A percentile compares a stretch with the other conserved stretches of the same genome.
These are phyloP conservation scores for Perodicticus potto DNA, from an alignment of 2,797 vertebrate genomes.

Conservation along the genomic window DNA sequence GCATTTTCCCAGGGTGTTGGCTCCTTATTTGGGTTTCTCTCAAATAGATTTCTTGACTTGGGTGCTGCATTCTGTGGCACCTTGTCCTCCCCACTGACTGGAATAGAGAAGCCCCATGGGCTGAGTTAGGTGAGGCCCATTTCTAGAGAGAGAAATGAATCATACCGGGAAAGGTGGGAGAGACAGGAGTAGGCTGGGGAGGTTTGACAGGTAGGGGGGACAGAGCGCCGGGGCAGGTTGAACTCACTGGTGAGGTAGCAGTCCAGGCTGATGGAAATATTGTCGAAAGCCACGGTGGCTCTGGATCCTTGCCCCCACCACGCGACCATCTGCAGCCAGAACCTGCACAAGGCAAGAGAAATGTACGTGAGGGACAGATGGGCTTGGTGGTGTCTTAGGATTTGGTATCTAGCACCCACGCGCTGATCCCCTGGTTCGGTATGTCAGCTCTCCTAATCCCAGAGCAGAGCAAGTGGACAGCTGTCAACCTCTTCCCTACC, in stretches of 20 bases:
- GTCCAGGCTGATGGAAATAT: slow-evolving; percentile 97
- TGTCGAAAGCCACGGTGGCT: slow-evolving; percentile 94
- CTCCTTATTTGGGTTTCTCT: slow-evolving; percentile 83
- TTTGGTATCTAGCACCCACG: rapidly evolving
- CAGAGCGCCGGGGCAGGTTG: slow-evolving; percentile 43
- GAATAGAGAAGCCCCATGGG: slow-evolving; percentile 79
- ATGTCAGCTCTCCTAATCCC: too few relatives aligned
- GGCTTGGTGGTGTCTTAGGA: neutral
- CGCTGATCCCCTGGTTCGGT: rapidly evolving
- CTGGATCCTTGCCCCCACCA: slow-evolving; percentile 92
- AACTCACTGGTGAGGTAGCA: slow-evolving; percentile 98
- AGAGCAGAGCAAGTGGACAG: neutral
- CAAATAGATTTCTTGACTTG: slow-evolving; percentile 87
- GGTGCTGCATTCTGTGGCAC: slow-evolving; percentile 71
- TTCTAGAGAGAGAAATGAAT: neutral
- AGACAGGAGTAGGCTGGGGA: neutral
- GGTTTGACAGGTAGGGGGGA: neutral
- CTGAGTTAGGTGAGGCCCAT: slow-evolving; percentile 58
- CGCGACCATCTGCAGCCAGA: slow-evolving; percentile 95
- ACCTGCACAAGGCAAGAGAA: slow-evolving; percentile 89
- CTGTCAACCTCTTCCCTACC: too few relatives aligned
- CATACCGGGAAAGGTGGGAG: neutral
- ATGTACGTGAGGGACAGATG: neutral
- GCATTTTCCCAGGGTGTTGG: slow-evolving; percentile 77
- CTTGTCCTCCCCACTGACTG: slow-evolving; percentile 89